Percentiles rank a stretch among this genome's conserved stretches.
phyloP scores from a whole-genome alignment of 2,888 invertebrate genomes.

The Tyria jacobaeae region DNA sequence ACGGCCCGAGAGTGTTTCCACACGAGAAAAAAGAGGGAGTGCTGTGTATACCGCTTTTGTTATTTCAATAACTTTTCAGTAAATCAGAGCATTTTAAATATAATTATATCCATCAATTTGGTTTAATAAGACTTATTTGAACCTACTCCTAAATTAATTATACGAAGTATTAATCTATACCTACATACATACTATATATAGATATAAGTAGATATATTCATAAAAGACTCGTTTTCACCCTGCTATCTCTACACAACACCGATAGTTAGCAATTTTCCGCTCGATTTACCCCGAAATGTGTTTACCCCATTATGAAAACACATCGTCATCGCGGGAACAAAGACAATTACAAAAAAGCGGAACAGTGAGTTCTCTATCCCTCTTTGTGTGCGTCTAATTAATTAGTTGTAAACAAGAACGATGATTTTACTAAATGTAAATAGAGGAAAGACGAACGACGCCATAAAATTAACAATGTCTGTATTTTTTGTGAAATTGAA shows the following conservation, averaged over 20 bases:
- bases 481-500: constrained; percentile 61
- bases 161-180: background rate
- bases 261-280: constrained; percentile 81
- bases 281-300: constrained; percentile 80
- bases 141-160: background rate
- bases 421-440: constrained; percentile 85
- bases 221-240: constrained; percentile 36
- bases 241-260: constrained; percentile 52
- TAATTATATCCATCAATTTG: background rate
- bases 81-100: background rate
- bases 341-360: constrained; percentile 73
- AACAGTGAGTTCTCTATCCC: constrained; percentile 62
- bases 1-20: no score
- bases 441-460: constrained; percentile 73
- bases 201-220: constrained; percentile 1
- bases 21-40: no score
- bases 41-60: no score
- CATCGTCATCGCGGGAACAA: constrained; percentile 70
- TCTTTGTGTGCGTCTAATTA: constrained; percentile 81
- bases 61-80: no score
- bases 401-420: constrained; percentile 84
- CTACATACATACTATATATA: background rate
- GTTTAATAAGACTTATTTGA: background rate
- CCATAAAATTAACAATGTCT: constrained; percentile 78
- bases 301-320: constrained; percentile 68